Percentiles rank a stretch among this genome's conserved stretches.
phyloP scores from a whole-genome alignment of 2,888 invertebrate genomes.

The Machimus atricapillus region DNA sequence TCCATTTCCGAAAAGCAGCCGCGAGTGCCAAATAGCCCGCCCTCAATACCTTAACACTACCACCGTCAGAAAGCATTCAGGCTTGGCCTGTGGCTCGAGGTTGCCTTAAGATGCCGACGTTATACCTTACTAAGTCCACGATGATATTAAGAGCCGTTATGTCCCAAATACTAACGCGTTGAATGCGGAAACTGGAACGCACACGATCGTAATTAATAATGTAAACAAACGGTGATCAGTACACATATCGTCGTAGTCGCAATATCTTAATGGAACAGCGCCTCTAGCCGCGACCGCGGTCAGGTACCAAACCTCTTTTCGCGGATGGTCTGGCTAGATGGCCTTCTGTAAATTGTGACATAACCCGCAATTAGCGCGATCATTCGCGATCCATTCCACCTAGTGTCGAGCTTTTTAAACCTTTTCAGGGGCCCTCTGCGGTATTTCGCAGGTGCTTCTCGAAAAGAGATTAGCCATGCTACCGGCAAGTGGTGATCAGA shows the following conservation, averaged over 20 bases:
- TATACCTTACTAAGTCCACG: constrained; percentile 5
- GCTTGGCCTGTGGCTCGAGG: neutral
- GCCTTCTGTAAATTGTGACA: neutral
- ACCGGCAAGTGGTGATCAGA: neutral
- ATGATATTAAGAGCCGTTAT: constrained; percentile 44
- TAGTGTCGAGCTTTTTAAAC: neutral
- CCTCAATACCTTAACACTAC: neutral
- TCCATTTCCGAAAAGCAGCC: neutral
- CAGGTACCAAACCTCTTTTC: neutral
- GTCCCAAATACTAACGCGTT: constrained; percentile 44
- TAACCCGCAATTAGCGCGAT: constrained; percentile 14
- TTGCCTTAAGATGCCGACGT: neutral
- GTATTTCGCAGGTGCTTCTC: neutral
- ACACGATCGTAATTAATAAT: constrained; percentile 37
- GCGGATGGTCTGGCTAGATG: neutral
- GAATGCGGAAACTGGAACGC: constrained; percentile 37
- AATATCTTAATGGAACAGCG: neutral
- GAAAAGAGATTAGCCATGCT: neutral
- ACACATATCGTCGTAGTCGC: constrained; percentile 17
- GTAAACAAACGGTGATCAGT: constrained; percentile 19
- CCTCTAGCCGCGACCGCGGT: neutral
- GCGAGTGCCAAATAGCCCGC: neutral
- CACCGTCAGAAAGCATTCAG: neutral
- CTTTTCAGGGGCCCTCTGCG: neutral
- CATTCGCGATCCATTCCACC: neutral